Percentiles rank a stretch among this genome's conserved stretches.
These are phyloP conservation scores for Cerceris rybyensis DNA, from an alignment of 2,888 invertebrate genomes.

Conservation along the genomic window DNA sequence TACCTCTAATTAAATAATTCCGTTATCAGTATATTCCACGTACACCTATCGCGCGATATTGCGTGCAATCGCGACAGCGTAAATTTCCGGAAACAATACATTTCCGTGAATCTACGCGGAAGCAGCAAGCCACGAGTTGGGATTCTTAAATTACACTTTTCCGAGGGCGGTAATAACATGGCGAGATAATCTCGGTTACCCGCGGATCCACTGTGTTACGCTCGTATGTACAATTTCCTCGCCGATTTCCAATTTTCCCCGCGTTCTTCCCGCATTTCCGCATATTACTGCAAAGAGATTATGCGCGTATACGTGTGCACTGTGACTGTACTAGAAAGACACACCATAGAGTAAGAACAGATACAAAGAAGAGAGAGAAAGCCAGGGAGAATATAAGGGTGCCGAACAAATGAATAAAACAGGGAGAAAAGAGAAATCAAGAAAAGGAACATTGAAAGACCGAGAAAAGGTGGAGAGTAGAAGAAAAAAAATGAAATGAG, in stretches of 20 bases:
- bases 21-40: not conserved
- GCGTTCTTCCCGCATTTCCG: not conserved
- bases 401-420: not conserved
- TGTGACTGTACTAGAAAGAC: not conserved
- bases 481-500: not conserved
- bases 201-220: conserved; percentile 24
- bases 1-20: too few species aligned
- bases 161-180: conserved; percentile 45
- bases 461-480: not conserved
- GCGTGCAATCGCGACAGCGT: not conserved
- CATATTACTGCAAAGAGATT: not conserved
- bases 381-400: not conserved
- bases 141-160: conserved; percentile 36
- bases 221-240: conserved; percentile 54
- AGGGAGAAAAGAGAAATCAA: not conserved
- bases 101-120: not conserved
- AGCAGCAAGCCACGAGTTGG: conserved; percentile 17
- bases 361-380: not conserved
- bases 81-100: conserved; percentile 6
- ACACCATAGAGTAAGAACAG: not conserved
- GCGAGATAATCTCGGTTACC: conserved; percentile 56
- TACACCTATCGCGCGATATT: not conserved
- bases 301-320: not conserved
- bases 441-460: not conserved
- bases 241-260: conserved; percentile 74